phyloP scores from a whole-genome alignment of 64 coral and sea anemone genomes.

The Stylophora pistillata region DNA sequence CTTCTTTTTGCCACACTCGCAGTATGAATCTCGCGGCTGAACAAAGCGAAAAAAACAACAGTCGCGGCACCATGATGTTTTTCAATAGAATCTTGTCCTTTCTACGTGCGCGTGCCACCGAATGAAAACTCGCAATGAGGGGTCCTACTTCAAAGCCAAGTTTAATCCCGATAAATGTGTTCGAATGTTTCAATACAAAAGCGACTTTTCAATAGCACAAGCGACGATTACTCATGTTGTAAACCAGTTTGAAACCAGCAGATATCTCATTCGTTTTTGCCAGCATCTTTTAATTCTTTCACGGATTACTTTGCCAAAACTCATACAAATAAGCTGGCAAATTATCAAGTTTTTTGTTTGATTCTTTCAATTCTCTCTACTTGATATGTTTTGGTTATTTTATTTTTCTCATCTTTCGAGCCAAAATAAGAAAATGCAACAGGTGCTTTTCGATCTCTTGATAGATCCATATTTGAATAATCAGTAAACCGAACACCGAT shows the following conservation, averaged over 20 bases:
- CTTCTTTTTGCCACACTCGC: background rate
- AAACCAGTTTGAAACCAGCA: background rate
- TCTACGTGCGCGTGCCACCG: slow-evolving; percentile 22
- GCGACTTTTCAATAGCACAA: background rate
- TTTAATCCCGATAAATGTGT: slow-evolving; percentile 22
- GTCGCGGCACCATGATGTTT: background rate
- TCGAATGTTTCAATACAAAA: slow-evolving; percentile 15
- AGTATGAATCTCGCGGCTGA: too few species aligned
- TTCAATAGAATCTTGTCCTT: slow-evolving; percentile 31
- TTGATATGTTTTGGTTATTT: background rate
- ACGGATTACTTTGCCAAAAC: background rate
- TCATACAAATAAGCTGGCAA: background rate
- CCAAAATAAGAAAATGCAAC: slow-evolving; percentile 28
- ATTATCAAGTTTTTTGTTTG: slow-evolving; percentile 5
- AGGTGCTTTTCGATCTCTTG: slow-evolving; percentile 38
- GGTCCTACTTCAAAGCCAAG: slow-evolving; percentile 16
- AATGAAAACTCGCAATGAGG: slow-evolving; percentile 2
- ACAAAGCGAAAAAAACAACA: background rate
- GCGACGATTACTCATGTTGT: background rate
- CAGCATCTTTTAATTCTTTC: background rate
- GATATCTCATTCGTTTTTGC: background rate
- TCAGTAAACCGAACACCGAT: background rate
- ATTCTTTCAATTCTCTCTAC: background rate
- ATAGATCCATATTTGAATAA: slow-evolving; percentile 6
- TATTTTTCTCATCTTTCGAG: background rate